Evolutionary conservation across 2,113 vertebrate genomes (phyloP), one percentile per base, ranked within the genome.

Genomic region (Stomatorhinus ivindoensis): DNA sequence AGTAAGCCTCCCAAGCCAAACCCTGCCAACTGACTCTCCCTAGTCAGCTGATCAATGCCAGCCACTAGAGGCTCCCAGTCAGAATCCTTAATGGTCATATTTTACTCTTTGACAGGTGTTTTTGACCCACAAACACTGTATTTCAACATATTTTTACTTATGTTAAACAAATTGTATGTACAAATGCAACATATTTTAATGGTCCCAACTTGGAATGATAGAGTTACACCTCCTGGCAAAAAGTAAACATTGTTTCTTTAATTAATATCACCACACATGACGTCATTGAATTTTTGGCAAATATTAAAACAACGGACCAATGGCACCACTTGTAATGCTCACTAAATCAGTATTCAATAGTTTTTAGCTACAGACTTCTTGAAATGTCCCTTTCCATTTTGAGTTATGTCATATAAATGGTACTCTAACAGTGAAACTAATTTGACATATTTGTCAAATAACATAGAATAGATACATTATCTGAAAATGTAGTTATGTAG

Each of bases 1-100:
- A 42, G 9, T 47, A 47, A 84, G 44, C 19, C 82, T 84, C 44
- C 82, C 82, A 47, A 47, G 82, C 39, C 42, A 46, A 84, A 84
- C 82, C 39, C 42, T 84, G 82, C 82, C 44, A 47, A 47, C 47
- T 7, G 39, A 21, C 82, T 47, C 82, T 84, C 19, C 39, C 19
- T 24, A 42, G 44, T 84, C 82, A 84, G 35, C 82, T 10, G 42
- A n/a, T 47, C 39, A 47, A 84, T 46, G 21, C 82, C 82, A 44
- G 44, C 82, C 82, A 84, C 82, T 84, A 84, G 82, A 47, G 82
- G 82, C 82, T 84, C 44, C 82, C 82, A 84, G 8, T 24, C 24
- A 47, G 19, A 46, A 47, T 84, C 42, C 44, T 46, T 84, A 84
- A 47, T 84, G 44, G 21, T 84, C 39, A 47, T 46, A 47, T 47